Percentiles rank a stretch among this genome's conserved stretches.
Conservation (phyloP, 2,797 vertebrate genomes). For the Spinibarbus caldwelli region DNA sequence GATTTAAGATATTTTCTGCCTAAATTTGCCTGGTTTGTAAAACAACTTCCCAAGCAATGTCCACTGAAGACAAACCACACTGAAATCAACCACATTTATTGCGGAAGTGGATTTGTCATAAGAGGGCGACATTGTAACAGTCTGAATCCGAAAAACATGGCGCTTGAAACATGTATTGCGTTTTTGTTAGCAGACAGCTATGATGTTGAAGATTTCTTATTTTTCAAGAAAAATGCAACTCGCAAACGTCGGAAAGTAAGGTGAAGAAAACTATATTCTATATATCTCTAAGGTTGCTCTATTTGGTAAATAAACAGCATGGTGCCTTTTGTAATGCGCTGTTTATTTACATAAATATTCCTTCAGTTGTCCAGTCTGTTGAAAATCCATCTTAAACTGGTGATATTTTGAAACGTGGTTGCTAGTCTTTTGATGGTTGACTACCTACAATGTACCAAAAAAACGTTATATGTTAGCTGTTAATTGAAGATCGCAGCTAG, state of each 20-base stretch:
- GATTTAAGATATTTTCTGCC: background rate
- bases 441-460: background rate
- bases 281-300: background rate
- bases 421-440: background rate
- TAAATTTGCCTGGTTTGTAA: background rate
- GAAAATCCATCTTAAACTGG: background rate
- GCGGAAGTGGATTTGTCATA: background rate
- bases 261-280: background rate
- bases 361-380: background rate
- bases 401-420: background rate
- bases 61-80: background rate
- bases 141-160: conserved; percentile 37
- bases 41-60: background rate
- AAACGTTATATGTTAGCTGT: background rate
- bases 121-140: conserved; percentile 15
- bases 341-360: background rate
- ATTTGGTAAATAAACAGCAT: background rate
- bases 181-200: conserved; percentile 62
- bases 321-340: background rate
- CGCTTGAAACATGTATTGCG: conserved; percentile 49
- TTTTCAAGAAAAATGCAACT: background rate
- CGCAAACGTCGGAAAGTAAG: background rate
- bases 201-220: conserved; percentile 43
- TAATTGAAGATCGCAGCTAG: background rate
- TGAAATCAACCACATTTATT: background rate